Evolutionary conservation across 2,888 invertebrate species (phyloP), one percentile per base, ranked within the genome.

Genomic region (Noctua janthe): DNA sequence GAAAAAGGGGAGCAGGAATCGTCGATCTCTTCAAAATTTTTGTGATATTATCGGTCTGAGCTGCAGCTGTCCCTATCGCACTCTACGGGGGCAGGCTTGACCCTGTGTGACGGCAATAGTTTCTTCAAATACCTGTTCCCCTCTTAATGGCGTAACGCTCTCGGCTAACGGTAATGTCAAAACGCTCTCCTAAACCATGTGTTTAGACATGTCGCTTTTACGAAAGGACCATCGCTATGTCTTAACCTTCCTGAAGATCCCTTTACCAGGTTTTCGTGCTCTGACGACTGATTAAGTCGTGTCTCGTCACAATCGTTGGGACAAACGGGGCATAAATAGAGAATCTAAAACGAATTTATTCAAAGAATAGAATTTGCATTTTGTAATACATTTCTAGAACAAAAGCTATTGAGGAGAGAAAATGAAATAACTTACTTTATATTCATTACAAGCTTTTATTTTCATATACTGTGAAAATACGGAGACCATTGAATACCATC

Each of bases 401-500:
- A 17, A 43, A 35, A 78, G 10, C 20, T 51, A 7, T 2, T 20
- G 20, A 10, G 49, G 49, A 49, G 17, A 20, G 3, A 54, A 72
- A 49, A 47, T 76, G 10, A 20, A 75, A 76, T 76, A 20, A 49
- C 49, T 62, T 35, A 11, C 20, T 35, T 35, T 35, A 35, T 29
- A 29, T 29, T 29, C 29, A 29, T 35, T 35, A 35, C 35, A 35
- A 35, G 35, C 35, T 35, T 35, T 35, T 35, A 54, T 51, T 80
- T 35, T 54, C 2, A 54, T 66, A 54, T 51, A 51, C 59, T 49
- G 39, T 13, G 8, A 23, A 39, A 64, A 79, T 71, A 59, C 20
- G 3, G 15, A 20, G 35, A 81, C 62, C 15, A 71, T 85, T 76
- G 74, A 79, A 83, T 80, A 71, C 29, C 67, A 49, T 23, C 15